A percentile compares a stretch with the other conserved stretches of the same genome.
Conservation (phyloP, 1,140 invertebrate genomes). For the Heliconius melpomene region DNA sequence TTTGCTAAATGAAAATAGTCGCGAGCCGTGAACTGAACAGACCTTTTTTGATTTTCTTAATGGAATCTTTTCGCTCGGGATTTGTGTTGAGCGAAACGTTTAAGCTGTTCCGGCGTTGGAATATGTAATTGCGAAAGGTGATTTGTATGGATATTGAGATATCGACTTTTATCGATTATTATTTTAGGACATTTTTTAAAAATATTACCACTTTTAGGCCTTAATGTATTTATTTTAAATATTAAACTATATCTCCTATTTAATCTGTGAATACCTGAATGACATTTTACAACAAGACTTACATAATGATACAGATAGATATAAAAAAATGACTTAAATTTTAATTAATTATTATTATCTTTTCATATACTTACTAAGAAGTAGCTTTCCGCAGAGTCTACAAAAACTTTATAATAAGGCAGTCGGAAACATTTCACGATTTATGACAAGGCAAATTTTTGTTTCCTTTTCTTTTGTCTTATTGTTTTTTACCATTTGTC, state of each 20-base stretch:
- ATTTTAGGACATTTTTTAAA: not conserved
- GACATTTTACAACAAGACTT: too few species aligned
- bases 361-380: not conserved
- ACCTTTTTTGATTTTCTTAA: slow-evolving; percentile 81
- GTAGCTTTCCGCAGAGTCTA: not conserved
- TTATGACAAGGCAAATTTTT: slow-evolving; percentile 79
- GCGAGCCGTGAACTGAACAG: slow-evolving; percentile 72
- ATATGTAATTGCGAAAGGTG: slow-evolving; percentile 53
- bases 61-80: slow-evolving; percentile 79
- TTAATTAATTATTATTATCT: not conserved
- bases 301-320: too few species aligned
- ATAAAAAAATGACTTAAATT: too few species aligned
- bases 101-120: slow-evolving; percentile 61
- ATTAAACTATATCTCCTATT: too few species aligned
- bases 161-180: not conserved
- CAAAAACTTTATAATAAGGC: slow-evolving; percentile 59
- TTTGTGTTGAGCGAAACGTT: slow-evolving; percentile 71
- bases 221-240: too few species aligned
- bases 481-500: slow-evolving; percentile 73
- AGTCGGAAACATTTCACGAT: slow-evolving; percentile 75
- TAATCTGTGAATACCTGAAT: too few species aligned
- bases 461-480: slow-evolving; percentile 70
- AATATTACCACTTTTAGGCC: too few species aligned
- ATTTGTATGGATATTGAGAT: slow-evolving; percentile 37
- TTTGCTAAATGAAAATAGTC: slow-evolving; percentile 81